Evolutionary conservation across 2,797 vertebrate species (phyloP).

Genomic region (Peromyscus melanophrys): DNA sequence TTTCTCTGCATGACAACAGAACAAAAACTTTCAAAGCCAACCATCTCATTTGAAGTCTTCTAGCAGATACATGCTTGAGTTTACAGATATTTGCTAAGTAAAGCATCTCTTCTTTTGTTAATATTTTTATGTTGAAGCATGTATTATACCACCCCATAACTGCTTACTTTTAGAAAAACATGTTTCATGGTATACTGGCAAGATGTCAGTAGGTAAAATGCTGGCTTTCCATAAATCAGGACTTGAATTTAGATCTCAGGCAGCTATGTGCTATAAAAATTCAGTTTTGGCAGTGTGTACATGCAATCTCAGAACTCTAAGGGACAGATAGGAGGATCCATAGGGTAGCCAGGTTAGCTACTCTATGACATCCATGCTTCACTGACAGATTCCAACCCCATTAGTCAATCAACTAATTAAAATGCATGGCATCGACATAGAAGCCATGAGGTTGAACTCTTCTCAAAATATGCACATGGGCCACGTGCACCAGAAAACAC

Average conservation of each 20-base stretch:
- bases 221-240: background rate
- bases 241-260: background rate
- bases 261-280: background rate
- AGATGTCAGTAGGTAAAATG: background rate
- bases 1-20: background rate
- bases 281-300: background rate
- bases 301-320: background rate
- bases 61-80: background rate
- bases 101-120: background rate
- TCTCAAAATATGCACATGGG: background rate
- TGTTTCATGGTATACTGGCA: background rate
- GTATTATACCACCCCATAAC: background rate
- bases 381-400: background rate
- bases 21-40: background rate
- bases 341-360: accelerated
- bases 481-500: background rate
- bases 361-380: too few relatives aligned
- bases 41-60: background rate
- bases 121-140: background rate
- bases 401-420: background rate
- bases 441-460: background rate
- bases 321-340: too few relatives aligned
- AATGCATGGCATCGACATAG: too few relatives aligned
- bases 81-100: background rate
- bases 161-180: background rate